phyloP scores from a whole-genome alignment of 2,888 invertebrate species.

The Pandemis cinnamomeana region DNA sequence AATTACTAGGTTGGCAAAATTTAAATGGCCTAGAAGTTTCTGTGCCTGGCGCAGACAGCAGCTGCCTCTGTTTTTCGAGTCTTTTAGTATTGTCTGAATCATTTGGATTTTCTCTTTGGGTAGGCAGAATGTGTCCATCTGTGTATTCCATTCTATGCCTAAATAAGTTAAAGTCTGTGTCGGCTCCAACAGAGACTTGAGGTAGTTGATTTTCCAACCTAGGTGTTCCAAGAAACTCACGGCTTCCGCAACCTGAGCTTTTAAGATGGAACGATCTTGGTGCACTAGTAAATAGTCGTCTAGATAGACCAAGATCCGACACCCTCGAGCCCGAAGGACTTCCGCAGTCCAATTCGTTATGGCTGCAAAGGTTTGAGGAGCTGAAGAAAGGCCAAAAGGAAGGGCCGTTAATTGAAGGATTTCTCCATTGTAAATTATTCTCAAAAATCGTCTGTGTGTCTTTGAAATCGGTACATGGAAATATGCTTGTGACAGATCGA shows the following conservation, averaged over 20 bases:
- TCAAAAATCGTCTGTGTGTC: neutral
- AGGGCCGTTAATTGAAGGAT: slow-evolving; percentile 27
- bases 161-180: slow-evolving; percentile 1
- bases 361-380: slow-evolving; percentile 24
- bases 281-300: slow-evolving; percentile 19
- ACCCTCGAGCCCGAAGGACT: slow-evolving; percentile 2
- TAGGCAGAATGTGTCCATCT: slow-evolving; percentile 1
- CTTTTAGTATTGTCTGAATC: too few species aligned
- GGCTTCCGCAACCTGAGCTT: neutral
- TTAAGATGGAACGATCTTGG: slow-evolving; percentile 1
- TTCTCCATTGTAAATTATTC: slow-evolving; percentile 8
- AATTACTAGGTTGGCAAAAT: too few species aligned
- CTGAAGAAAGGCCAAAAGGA: slow-evolving; percentile 28
- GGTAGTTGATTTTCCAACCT: slow-evolving; percentile 21
- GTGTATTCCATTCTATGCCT: slow-evolving; percentile 5
- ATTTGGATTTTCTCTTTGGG: too few species aligned
- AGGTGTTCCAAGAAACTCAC: slow-evolving; percentile 14
- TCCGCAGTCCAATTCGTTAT: slow-evolving; percentile 20
- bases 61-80: too few species aligned
- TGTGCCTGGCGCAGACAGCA: too few species aligned
- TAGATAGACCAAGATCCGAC: slow-evolving; percentile 12
- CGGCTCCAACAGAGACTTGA: slow-evolving; percentile 6
- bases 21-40: too few species aligned
- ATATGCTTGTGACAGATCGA: too few species aligned
- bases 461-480: slow-evolving; percentile 13